A percentile compares a stretch with the other conserved stretches of the same genome.
These are phyloP conservation scores for Barbus barbus DNA, from an alignment of 2,113 vertebrate genomes.

Conservation along the genomic window DNA sequence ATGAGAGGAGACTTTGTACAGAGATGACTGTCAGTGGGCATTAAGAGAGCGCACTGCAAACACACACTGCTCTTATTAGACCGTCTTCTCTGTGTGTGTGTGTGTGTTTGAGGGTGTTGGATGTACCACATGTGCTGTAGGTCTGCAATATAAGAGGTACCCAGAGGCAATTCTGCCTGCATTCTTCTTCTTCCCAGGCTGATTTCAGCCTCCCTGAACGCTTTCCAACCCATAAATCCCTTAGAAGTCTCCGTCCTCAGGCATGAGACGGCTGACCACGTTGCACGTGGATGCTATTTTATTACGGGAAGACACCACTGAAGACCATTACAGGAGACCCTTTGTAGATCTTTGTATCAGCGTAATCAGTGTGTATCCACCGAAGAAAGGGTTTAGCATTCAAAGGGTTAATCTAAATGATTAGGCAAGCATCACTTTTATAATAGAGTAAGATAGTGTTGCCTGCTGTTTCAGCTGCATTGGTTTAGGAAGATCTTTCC, in stretches of 20 bases:
- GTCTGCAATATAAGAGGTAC: neutral
- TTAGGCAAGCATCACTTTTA: neutral
- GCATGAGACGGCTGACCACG: neutral
- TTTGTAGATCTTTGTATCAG: neutral
- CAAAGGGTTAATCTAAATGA: neutral
- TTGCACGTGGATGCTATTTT: neutral
- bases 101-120: neutral
- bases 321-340: too few species aligned
- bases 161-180: neutral
- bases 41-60: neutral
- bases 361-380: neutral
- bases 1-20: neutral
- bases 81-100: neutral
- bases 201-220: neutral
- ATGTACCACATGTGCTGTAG: neutral
- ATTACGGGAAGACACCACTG: neutral
- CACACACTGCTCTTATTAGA: neutral
- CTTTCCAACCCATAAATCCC: slow-evolving; percentile 6
- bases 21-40: neutral
- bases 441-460: neutral
- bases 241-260: neutral
- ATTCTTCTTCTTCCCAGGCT: neutral
- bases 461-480: neutral
- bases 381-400: neutral
- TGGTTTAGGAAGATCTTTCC: neutral